Conservation (phyloP, 2,113 vertebrate genomes). For the Odontesthes bonariensis region DNA sequence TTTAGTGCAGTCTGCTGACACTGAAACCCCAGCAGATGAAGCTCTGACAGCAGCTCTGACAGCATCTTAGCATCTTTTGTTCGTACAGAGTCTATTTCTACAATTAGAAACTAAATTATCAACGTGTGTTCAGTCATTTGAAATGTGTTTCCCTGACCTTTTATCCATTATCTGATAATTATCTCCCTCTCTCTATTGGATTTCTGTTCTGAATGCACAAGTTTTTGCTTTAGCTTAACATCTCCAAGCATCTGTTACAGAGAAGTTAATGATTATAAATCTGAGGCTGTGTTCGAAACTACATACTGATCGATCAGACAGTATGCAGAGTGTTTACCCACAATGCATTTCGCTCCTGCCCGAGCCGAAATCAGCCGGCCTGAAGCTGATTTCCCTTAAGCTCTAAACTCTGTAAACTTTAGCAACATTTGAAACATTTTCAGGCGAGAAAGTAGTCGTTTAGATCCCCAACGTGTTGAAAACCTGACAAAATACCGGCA, state of each 20-base stretch:
- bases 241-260: not conserved
- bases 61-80: not conserved
- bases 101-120: not conserved
- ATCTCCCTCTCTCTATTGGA: not conserved
- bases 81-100: not conserved
- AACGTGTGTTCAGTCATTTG: not conserved
- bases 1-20: not conserved
- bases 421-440: too few species aligned
- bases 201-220: not conserved
- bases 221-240: not conserved
- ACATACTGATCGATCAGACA: too few species aligned
- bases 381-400: too few species aligned
- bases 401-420: too few species aligned
- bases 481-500: too few species aligned
- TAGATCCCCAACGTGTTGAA: too few species aligned
- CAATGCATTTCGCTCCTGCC: too few species aligned
- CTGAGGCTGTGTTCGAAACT: too few species aligned
- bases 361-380: too few species aligned
- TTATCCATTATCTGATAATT: not conserved
- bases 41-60: not conserved
- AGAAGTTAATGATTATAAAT: not conserved
- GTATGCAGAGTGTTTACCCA: too few species aligned
- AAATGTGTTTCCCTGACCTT: not conserved
- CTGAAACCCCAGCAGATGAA: not conserved
- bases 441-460: too few species aligned